Evolutionary conservation across 2,113 vertebrate genomes (phyloP).

Genomic region (Osmerus mordax): DNA sequence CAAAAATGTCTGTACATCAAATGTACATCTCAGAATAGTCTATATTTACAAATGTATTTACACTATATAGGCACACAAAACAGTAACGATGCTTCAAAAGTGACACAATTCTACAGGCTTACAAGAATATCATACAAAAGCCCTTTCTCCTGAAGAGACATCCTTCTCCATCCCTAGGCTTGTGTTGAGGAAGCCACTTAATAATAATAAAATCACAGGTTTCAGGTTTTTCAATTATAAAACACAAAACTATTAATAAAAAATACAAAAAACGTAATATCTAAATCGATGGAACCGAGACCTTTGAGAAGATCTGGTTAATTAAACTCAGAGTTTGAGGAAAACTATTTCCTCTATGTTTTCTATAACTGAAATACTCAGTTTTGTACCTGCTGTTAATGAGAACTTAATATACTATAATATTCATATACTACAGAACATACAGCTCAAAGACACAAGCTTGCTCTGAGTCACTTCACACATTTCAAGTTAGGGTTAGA

Average conservation of each 20-base stretch:
- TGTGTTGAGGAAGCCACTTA: neutral
- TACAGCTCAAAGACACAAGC: constrained; percentile 15
- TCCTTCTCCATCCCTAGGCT: neutral
- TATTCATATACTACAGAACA: constrained; percentile 6
- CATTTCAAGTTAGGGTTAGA: constrained; percentile 24
- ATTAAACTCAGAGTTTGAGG: neutral
- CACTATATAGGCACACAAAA: too few relatives aligned
- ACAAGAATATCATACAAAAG: too few relatives aligned
- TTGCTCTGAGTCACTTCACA: constrained; percentile 25
- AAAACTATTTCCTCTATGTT: neutral
- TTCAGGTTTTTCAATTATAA: constrained; percentile 3
- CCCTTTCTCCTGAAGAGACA: neutral
- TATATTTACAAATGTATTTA: constrained; percentile 42
- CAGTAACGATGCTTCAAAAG: too few relatives aligned
- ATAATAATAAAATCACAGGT: neutral
- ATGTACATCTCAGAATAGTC: constrained; percentile 62
- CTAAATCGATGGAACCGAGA: neutral
- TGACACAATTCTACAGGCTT: too few relatives aligned
- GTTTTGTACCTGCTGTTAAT: neutral
- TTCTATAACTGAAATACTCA: constrained; percentile 22
- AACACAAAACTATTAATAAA: constrained; percentile 22
- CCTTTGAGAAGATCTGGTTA: constrained; percentile 16
- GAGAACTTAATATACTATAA: constrained; percentile 5
- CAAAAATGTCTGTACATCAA: constrained; percentile 45
- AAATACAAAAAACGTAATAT: constrained; percentile 23